Conservation (phyloP, 2,797 vertebrate genomes). For the Austrolebias charrua region DNA sequence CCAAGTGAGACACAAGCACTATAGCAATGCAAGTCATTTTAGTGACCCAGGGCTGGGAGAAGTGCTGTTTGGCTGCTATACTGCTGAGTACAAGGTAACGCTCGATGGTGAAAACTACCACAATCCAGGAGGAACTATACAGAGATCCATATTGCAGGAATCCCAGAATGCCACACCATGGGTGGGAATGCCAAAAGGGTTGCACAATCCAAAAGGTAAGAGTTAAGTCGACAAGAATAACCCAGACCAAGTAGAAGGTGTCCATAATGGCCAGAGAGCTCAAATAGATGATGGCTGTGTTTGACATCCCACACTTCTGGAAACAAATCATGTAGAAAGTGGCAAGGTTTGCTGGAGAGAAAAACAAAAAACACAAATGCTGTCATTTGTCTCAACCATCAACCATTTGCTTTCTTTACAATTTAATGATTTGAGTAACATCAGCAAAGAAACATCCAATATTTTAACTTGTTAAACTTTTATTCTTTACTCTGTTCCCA, state of each 20-base stretch:
- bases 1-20: constrained; percentile 71
- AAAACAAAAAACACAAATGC: constrained; percentile 11
- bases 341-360: constrained; percentile 77
- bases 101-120: constrained; percentile 82
- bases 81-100: constrained; percentile 79
- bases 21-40: constrained; percentile 68
- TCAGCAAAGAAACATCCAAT: neutral
- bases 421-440: neutral
- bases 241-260: constrained; percentile 80
- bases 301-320: constrained; percentile 79
- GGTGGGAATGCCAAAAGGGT: constrained; percentile 80
- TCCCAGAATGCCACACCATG: constrained; percentile 75
- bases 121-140: constrained; percentile 81
- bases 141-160: constrained; percentile 79
- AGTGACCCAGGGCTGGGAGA: constrained; percentile 64
- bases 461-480: too few species aligned
- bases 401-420: too few species aligned
- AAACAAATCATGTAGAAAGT: constrained; percentile 82
- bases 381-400: neutral
- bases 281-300: constrained; percentile 75
- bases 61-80: constrained; percentile 54
- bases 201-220: constrained; percentile 74
- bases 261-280: constrained; percentile 78
- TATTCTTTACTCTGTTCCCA: too few species aligned
- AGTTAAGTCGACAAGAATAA: constrained; percentile 79